Conservation (phyloP, 1,140 invertebrate species). For the Elysia chlorotica region DNA sequence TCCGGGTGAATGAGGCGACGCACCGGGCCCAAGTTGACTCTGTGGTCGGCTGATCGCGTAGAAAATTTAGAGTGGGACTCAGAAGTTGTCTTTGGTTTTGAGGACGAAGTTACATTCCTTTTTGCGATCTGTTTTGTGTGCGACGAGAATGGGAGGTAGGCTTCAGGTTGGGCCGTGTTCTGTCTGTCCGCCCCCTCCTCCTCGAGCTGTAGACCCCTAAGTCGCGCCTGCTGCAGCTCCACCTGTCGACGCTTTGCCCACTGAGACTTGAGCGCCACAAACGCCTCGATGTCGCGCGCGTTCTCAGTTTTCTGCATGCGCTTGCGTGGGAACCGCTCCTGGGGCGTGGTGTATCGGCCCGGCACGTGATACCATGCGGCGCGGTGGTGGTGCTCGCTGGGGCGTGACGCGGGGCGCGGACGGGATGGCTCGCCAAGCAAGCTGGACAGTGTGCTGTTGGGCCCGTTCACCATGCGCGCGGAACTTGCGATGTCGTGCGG, state of each 20-base stretch:
- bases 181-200: no score
- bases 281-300: slow-evolving; percentile 13
- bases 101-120: no score
- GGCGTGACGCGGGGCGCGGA: slow-evolving; percentile 37
- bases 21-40: no score
- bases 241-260: neutral
- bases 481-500: slow-evolving; percentile 33
- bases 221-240: neutral
- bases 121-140: no score
- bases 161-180: no score
- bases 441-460: slow-evolving; percentile 42
- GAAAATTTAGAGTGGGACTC: neutral
- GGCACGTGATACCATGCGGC: slow-evolving; percentile 57
- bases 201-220: neutral
- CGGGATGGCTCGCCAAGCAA: slow-evolving; percentile 33
- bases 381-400: slow-evolving; percentile 38
- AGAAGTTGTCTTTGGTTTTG: neutral
- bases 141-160: neutral
- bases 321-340: slow-evolving; percentile 37
- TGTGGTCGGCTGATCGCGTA: neutral
- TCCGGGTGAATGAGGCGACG: no score
- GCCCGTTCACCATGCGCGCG: slow-evolving; percentile 38
- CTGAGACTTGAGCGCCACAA: slow-evolving; percentile 1
- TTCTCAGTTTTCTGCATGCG: slow-evolving; percentile 37
- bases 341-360: slow-evolving; percentile 41